Evolutionary conservation across 2,888 invertebrate species (phyloP).

Genomic region (Andrena fulva): DNA sequence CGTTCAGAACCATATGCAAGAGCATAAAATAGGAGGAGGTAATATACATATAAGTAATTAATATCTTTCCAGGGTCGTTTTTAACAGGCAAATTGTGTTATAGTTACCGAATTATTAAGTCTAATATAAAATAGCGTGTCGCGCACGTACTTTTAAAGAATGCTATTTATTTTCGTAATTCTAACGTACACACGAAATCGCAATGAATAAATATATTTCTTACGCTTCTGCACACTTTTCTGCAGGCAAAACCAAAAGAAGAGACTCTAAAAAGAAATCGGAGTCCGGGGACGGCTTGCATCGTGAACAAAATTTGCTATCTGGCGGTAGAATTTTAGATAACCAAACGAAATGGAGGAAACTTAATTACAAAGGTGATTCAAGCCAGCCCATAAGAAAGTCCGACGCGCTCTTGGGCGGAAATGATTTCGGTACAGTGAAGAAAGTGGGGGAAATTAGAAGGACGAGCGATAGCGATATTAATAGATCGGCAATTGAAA

Average conservation of each 20-base stretch:
- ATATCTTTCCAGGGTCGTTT: neutral
- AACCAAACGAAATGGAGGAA: slow-evolving; percentile 83
- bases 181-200: neutral
- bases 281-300: slow-evolving; percentile 86
- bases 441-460: slow-evolving; percentile 82
- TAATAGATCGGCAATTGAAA: slow-evolving; percentile 72
- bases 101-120: neutral
- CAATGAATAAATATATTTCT: neutral
- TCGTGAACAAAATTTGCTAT: slow-evolving; percentile 84
- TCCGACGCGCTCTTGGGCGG: slow-evolving; percentile 85
- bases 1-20: slow-evolving; percentile 81
- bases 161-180: neutral
- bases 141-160: no score
- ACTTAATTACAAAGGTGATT: slow-evolving; percentile 80
- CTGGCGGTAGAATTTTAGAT: slow-evolving; percentile 84
- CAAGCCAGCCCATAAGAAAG: slow-evolving; percentile 80
- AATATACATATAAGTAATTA: slow-evolving; percentile 50
- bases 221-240: slow-evolving; percentile 29
- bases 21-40: slow-evolving; percentile 84
- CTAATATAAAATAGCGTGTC: neutral
- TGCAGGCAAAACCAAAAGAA: slow-evolving; percentile 85
- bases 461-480: slow-evolving; percentile 86
- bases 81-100: neutral
- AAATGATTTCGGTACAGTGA: slow-evolving; percentile 84
- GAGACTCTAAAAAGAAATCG: slow-evolving; percentile 87